Conservation (phyloP, 2,113 vertebrate species). For the Girardinichthys multiradiatus region DNA sequence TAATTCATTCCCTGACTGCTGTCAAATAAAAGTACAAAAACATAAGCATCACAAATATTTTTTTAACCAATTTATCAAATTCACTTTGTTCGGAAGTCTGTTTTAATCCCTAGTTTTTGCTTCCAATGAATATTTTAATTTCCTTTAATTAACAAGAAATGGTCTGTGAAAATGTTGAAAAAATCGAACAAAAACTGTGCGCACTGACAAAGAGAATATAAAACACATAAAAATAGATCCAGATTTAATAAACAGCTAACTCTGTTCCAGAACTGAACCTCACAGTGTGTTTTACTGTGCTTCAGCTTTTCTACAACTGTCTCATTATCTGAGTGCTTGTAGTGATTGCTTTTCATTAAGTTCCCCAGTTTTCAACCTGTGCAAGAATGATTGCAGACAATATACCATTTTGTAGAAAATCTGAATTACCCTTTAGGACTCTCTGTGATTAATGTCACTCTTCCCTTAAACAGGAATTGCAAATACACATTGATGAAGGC, state of each 20-base stretch:
- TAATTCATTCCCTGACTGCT: no score
- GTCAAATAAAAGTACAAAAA: no score
- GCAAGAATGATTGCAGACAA: slow-evolving; percentile 1
- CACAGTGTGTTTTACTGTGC: not conserved
- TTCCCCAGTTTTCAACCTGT: not conserved
- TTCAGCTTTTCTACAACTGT: not conserved
- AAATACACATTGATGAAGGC: not conserved
- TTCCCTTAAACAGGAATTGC: not conserved
- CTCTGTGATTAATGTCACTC: not conserved
- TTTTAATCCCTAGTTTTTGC: not conserved
- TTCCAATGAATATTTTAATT: not conserved
- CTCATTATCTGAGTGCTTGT: slow-evolving; percentile 1
- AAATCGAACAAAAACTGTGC: no score
- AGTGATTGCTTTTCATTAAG: not conserved
- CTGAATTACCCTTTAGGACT: not conserved
- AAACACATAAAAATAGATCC: not conserved
- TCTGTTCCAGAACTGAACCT: not conserved
- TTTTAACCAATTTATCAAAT: no score
- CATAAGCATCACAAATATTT: no score
- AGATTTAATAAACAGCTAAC: not conserved
- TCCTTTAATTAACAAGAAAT: not conserved
- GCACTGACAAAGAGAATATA: not conserved
- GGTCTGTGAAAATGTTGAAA: not conserved
- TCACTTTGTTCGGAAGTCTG: no score
- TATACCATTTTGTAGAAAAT: not conserved